phyloP scores from a whole-genome alignment of 2,888 invertebrate species.

The Cremastinae sp. region DNA sequence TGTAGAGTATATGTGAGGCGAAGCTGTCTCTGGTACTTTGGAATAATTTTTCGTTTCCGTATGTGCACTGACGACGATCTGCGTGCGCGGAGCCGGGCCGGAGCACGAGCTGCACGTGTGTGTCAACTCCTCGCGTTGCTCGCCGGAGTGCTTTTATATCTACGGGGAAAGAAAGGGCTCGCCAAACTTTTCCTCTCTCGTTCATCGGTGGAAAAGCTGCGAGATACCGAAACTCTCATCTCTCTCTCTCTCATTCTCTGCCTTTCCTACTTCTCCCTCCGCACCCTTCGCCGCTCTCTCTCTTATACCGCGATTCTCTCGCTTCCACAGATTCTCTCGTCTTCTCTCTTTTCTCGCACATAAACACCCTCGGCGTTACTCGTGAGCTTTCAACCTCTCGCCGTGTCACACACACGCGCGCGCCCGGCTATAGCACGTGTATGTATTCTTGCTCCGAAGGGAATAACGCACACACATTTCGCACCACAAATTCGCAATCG shows the following conservation, averaged over 20 bases:
- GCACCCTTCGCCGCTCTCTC: neutral
- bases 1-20: conserved; percentile 51
- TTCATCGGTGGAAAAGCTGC: conserved; percentile 50
- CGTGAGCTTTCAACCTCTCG: conserved; percentile 35
- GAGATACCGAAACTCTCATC: conserved; percentile 39
- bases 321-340: too few species aligned
- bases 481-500: conserved; percentile 55
- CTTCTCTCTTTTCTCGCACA: neutral
- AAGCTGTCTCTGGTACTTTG: conserved; percentile 35
- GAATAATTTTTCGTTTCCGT: neutral
- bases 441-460: conserved; percentile 14
- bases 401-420: conserved; percentile 25
- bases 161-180: conserved; percentile 24
- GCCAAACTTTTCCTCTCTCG: conserved; percentile 40
- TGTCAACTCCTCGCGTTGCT: conserved; percentile 18
- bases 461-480: too few species aligned
- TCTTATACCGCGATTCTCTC: too few species aligned
- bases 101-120: neutral
- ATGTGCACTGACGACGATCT: neutral
- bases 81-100: neutral
- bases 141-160: conserved; percentile 48
- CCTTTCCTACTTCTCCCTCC: neutral
- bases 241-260: conserved; percentile 15
- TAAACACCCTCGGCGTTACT: neutral
- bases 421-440: too few species aligned